Base-by-base conservation (phyloP, 23 tunicate genomes). In the Oikopleura vanhoeffeni region DNA sequence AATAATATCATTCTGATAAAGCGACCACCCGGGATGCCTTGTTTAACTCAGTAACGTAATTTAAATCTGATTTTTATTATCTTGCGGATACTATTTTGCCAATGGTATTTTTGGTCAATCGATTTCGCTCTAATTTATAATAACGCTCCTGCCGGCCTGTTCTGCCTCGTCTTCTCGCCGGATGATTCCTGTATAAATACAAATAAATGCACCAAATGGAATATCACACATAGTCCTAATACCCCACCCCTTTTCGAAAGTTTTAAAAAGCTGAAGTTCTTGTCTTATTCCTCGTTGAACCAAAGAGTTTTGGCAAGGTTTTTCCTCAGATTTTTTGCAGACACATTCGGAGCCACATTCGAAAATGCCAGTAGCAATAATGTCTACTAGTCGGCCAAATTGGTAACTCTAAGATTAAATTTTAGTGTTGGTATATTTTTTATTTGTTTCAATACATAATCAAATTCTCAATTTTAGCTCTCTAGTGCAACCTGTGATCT, bases 221-320 rank as follows among this genome's bases (percentile, higher is more conserved):
- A 93, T 90, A 75, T 93, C 98, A 67, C 91, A 90, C 71, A 93
- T 36, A 40, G 91, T 90, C 28, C 98, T 83, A 13, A 93, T 86
- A 39, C 98, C 98, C 98, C 98, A 93, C 41, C 98, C 98, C 67
- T 93, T 93, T 85, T 89, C 90, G 71, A 88, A 87, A n/a, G 98
- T 93, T 57, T 93, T 93, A 75, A 90, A 93, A 88, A 93, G 57
- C 84, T 93, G 98, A 41, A 93, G 84, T 0, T 92, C 79, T 41
- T 90, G 88, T 49, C 91, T 91, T 18, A 90, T 58, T 0, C 98
- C 98, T 38, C 88, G 86, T 76, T 93, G 98, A 0, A 93, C 98
- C 28, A 93, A 87, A 75, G 91, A 58, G 75, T 93, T 93, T 76
- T 57, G 84, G 58, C 98, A 93, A 41, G 87, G 89, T 36, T n/a